Evolutionary conservation across 2,888 invertebrate species (phyloP).

Genomic region (Theretra japonica): DNA sequence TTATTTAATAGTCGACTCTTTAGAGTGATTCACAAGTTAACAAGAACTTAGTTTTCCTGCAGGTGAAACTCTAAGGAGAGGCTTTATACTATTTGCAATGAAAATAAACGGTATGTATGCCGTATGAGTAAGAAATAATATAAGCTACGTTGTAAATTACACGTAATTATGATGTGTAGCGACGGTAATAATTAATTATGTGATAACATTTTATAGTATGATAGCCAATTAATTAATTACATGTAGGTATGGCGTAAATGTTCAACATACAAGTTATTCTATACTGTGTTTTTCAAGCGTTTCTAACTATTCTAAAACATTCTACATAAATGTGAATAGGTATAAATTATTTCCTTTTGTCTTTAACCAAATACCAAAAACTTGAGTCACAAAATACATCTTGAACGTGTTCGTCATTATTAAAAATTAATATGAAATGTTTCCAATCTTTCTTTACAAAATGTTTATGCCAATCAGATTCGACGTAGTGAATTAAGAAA

Average conservation of each 20-base stretch:
- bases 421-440: too few relatives aligned
- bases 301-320: too few relatives aligned
- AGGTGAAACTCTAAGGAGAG: not conserved
- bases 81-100: not conserved
- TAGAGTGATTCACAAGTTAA: not conserved
- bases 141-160: not conserved
- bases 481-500: not conserved
- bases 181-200: not conserved
- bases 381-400: too few relatives aligned
- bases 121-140: not conserved
- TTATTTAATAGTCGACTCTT: too few relatives aligned
- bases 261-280: too few relatives aligned
- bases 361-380: too few relatives aligned
- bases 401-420: too few relatives aligned
- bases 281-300: too few relatives aligned
- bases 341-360: too few relatives aligned
- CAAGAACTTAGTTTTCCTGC: not conserved
- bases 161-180: not conserved
- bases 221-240: slow-evolving; percentile 5
- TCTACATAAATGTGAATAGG: too few relatives aligned
- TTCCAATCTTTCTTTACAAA: not conserved
- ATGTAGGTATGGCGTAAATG: not conserved
- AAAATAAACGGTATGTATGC: not conserved
- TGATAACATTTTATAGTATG: slow-evolving; percentile 1
- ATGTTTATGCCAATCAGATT: not conserved